phyloP scores from a whole-genome alignment of 1,140 invertebrate genomes.

The Steinernema feltiae region DNA sequence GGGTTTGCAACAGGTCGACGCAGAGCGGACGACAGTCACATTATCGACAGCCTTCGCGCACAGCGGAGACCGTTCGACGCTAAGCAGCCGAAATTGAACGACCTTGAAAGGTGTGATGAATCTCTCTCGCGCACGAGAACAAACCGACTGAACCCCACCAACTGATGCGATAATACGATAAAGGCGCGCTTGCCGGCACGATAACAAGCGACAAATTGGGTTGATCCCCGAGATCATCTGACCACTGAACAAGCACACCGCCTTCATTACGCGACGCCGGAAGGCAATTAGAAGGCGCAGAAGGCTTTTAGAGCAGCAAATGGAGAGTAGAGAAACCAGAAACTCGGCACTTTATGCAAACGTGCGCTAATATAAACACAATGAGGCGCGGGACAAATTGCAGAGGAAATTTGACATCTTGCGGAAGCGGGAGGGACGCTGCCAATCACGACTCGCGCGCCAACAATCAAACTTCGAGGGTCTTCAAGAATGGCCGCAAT shows the following conservation, averaged over 20 bases:
- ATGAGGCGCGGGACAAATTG: neutral
- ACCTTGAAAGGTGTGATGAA: constrained; percentile 15
- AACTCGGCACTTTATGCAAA: neutral
- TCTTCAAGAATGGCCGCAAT: neutral
- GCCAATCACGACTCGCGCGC: neutral
- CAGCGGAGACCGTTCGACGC: neutral
- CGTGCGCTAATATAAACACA: neutral
- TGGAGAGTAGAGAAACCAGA: neutral
- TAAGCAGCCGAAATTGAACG: neutral
- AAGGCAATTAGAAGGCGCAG: constrained; percentile 12
- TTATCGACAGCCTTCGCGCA: neutral
- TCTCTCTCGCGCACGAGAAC: neutral
- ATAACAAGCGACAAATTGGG: constrained; percentile 9
- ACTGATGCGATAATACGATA: constrained; percentile 4
- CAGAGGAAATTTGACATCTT: neutral
- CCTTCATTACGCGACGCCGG: neutral
- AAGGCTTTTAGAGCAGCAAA: neutral
- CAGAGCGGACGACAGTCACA: neutral
- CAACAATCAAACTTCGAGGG: constrained; percentile 11
- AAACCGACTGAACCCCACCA: neutral
- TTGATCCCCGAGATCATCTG: neutral
- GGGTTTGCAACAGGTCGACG: neutral
- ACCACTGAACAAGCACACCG: neutral
- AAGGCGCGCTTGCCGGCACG: neutral
- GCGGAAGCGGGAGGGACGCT: neutral